Evolutionary conservation across 2,113 vertebrate species (phyloP).

Genomic region (Haliaeetus leucogaster): DNA sequence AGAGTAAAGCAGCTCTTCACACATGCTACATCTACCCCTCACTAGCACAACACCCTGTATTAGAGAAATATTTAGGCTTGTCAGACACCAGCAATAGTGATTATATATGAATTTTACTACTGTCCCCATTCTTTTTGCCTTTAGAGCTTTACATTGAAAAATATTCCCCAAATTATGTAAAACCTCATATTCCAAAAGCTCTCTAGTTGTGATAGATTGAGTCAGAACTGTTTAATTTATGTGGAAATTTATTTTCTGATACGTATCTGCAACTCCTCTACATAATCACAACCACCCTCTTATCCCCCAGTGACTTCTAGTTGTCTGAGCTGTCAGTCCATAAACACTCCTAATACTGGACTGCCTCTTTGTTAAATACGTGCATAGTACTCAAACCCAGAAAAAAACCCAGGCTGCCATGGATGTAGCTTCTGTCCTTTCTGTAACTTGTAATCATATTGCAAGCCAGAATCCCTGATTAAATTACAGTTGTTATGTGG

Average conservation of each 20-base stretch:
- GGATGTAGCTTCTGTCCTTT: neutral
- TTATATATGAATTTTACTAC: neutral
- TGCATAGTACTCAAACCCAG: neutral
- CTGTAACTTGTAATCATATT: neutral
- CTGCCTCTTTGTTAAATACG: neutral
- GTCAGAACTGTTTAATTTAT: neutral
- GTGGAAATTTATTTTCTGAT: neutral
- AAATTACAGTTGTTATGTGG: neutral
- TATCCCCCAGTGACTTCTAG: neutral
- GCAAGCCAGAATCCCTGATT: constrained; percentile 1
- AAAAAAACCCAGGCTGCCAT: neutral
- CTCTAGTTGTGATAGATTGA: neutral
- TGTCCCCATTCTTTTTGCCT: neutral
- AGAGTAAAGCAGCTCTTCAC: neutral
- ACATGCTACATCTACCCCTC: neutral
- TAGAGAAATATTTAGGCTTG: neutral
- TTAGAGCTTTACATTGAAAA: neutral
- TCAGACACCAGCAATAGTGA: neutral
- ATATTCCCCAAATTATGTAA: neutral
- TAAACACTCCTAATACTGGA: neutral
- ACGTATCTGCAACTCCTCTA: neutral
- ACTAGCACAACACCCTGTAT: neutral
- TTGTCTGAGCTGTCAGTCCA: neutral
- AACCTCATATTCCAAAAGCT: neutral
- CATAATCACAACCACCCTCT: neutral